Base-by-base conservation (phyloP, 1,140 invertebrate genomes). In the Mycetomoellerius zeteki region DNA sequence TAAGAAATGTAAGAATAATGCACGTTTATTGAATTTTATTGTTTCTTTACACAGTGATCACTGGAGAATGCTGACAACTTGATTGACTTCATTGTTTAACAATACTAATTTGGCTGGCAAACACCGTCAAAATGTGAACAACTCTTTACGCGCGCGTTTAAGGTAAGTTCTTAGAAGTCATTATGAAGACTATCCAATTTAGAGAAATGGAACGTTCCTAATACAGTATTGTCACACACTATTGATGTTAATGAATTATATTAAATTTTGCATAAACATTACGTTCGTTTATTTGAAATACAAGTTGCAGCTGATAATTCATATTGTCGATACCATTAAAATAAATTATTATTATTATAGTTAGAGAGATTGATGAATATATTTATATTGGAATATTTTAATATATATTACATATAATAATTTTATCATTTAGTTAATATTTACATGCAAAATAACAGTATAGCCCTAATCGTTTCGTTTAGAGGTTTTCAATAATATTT, bases 21-120 rank as follows among this genome's bases (percentile, higher is more conserved):
- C 0, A 73, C 10, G 10, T 47, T 47, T 14, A 73, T 73, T 73
- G 56, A 7, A 73, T 54, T 54, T 71, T 50, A 16, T 75, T 19
- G 2, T 75, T 37, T 16, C n/a, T 33, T 21, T 56, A 56, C 14
- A 27, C 3, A 73, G 3, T 33, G 7, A 43, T 8, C 37, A 4
- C 30, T 14, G n/a, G 0, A 56, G 19, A 7, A n/a, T 56, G 10
- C 19, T 54, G 10, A 24, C 56, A 58, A 58, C 52, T 54, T 54
- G 16, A 54, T 54, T n/a, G 16, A 54, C 16, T 54, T 54, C 6
- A 54, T 54, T 16, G 6, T 54, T 19, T 54, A 54, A 54, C 16
- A 54, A 54, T 54, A 50, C 3, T 8, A 50, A 50, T 50, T 50
- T 50, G 14, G 47, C 47, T 16, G 14, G 3, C 14, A 54, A 54